Percentiles rank a stretch among this genome's conserved stretches.
Conservation (phyloP, 2,113 vertebrate species). For the Gallinago media region DNA sequence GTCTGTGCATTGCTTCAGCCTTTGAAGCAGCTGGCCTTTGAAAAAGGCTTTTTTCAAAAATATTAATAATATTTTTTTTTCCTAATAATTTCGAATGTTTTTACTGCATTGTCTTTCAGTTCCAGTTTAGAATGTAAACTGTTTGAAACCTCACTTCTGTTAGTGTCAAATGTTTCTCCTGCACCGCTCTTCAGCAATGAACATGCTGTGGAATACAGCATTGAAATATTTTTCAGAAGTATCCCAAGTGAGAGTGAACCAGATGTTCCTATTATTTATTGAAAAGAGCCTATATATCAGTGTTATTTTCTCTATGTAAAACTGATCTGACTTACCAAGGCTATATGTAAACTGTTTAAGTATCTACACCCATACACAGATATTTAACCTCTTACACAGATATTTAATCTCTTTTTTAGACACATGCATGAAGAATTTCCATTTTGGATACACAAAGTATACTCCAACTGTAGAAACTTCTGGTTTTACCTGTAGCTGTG, state of each 20-base stretch:
- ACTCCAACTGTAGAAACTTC: neutral
- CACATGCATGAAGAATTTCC: neutral
- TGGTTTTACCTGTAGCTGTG: constrained; percentile 95
- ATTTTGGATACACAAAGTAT: neutral
- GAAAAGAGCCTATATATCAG: neutral
- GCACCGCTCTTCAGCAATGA: neutral
- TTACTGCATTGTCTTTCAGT: neutral
- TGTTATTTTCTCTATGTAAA: neutral
- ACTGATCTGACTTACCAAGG: neutral
- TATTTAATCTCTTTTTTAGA: neutral
- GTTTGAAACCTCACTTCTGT: neutral
- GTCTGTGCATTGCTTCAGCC: neutral
- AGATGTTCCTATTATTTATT: neutral
- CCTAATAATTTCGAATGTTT: neutral
- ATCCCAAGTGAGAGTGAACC: neutral
- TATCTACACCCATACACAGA: neutral
- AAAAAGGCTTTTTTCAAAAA: neutral
- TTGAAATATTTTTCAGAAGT: neutral
- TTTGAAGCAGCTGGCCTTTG: too few relatives aligned
- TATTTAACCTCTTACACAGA: neutral
- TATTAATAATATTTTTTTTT: neutral
- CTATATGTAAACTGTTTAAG: neutral
- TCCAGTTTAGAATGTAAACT: neutral
- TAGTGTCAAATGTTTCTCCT: neutral
- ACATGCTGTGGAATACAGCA: neutral